Evolutionary conservation across 2,113 vertebrate species (phyloP).

Genomic region (Megatriorchis doriae): DNA sequence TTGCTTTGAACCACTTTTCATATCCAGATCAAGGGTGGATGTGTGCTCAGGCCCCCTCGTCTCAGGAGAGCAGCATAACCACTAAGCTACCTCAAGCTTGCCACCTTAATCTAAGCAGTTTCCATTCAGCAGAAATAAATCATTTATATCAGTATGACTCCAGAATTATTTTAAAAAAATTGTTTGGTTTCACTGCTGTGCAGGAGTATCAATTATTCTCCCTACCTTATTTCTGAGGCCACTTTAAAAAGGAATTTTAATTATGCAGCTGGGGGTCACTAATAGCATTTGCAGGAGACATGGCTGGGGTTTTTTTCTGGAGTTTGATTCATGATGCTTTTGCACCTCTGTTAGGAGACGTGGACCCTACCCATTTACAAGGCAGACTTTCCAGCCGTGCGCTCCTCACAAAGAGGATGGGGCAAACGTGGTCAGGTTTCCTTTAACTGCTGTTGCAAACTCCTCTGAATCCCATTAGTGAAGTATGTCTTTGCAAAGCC

Average conservation of each 20-base stretch:
- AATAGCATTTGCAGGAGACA: not conserved
- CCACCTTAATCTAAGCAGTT: slow-evolving; percentile 60
- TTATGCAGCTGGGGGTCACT: slow-evolving; percentile 1
- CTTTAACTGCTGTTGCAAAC: not conserved
- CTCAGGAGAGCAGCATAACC: slow-evolving; percentile 45
- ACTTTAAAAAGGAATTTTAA: slow-evolving; percentile 20
- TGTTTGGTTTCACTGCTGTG: slow-evolving; percentile 1
- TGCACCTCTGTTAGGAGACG: not conserved
- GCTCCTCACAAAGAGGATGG: not conserved
- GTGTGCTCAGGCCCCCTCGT: not conserved
- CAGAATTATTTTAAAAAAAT: slow-evolving; percentile 24
- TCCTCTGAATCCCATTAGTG: not conserved
- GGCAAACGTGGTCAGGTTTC: not conserved
- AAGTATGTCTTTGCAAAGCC: not conserved
- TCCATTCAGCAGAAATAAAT: slow-evolving; percentile 48
- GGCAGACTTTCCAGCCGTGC: not conserved
- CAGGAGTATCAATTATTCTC: not conserved
- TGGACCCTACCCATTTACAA: not conserved
- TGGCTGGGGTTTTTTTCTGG: fast-evolving
- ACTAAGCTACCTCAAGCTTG: slow-evolving; percentile 48
- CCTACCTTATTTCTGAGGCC: not conserved
- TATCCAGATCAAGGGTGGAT: not conserved
- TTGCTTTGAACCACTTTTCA: slow-evolving; percentile 25
- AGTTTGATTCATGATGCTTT: not conserved
- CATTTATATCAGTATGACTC: slow-evolving; percentile 22